These are phyloP conservation scores for Entomobrya proxima DNA, from an alignment of 2,888 invertebrate species.

Conservation along the genomic window DNA sequence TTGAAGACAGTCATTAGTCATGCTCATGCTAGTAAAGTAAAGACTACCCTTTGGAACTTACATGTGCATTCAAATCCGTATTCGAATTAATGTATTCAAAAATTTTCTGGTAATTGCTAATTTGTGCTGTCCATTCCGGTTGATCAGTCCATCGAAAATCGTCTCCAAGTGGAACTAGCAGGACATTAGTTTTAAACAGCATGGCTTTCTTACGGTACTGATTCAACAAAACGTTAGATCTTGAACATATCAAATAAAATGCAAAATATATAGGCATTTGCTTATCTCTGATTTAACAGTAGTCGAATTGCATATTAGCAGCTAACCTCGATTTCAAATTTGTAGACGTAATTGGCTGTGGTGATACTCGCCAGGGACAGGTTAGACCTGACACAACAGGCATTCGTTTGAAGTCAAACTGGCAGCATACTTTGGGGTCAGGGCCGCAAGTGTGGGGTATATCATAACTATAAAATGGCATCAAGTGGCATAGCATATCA, in stretches of 20 bases:
- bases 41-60: slow-evolving; percentile 76
- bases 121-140: slow-evolving; percentile 94
- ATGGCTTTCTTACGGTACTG: slow-evolving; percentile 97
- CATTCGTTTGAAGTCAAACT: slow-evolving; percentile 96
- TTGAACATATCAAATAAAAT: slow-evolving; percentile 76
- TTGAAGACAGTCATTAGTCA: too few relatives aligned
- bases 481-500: slow-evolving; percentile 96
- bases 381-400: slow-evolving; percentile 86
- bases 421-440: slow-evolving; percentile 95
- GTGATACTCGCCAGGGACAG: slow-evolving; percentile 95
- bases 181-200: slow-evolving; percentile 88
- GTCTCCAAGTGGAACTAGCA: slow-evolving; percentile 92
- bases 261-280: neutral
- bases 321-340: slow-evolving; percentile 91
- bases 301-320: slow-evolving; percentile 34
- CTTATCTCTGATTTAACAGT: neutral
- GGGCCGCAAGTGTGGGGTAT: slow-evolving; percentile 98
- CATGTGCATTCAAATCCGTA: slow-evolving; percentile 87
- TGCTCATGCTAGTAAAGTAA: neutral
- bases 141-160: slow-evolving; percentile 93
- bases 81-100: slow-evolving; percentile 92
- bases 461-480: slow-evolving; percentile 99
- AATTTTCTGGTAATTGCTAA: slow-evolving; percentile 89
- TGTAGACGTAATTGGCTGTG: slow-evolving; percentile 86
- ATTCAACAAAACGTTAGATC: slow-evolving; percentile 89